Base-by-base conservation (phyloP, 2,113 vertebrate genomes). In the Acrocephalus arundinaceus region DNA sequence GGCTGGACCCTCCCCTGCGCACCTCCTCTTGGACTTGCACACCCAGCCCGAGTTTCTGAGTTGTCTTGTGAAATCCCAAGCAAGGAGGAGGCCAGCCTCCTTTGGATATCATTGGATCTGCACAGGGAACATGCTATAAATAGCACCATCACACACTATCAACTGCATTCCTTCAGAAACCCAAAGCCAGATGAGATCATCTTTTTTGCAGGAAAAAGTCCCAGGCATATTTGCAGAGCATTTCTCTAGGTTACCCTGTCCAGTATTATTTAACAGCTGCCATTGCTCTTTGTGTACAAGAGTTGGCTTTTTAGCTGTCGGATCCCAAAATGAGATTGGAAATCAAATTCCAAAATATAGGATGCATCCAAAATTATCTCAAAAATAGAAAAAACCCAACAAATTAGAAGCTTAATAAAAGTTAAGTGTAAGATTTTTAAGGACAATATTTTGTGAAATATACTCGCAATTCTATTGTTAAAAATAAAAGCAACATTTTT, bases 101-200 rank as follows among this genome's bases (percentile, higher is more conserved):
- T 85, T 52, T 62, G 92, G 70, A 33, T 93, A 72, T 70, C 52
- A 3, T 19, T 46, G 86, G 59, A 79, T 80, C 87, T 84, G 59
- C 82, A 33, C 4, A 8, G 74, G 83, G 76, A 95, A 52, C 41
- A 21, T 1, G 10, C 70, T 91, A 81, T 61, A 95, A 94, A 95
- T 89, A 92, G 39, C 16, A 78, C 23, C 68, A 74, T 46, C 89
- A 73, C 75, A 82, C 67, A 10, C 71, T 87, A 95, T 91, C 87
- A 85, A 10, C 73, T 92, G 63, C 94, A 59, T 92, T 95, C 77
- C 85, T 68, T 35, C 62, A 89, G 88, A 88, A 96, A 87, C 43
- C 49, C 57, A 24, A 86, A 92, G 81, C 71, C 78, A 91, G 10
- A 31, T 90, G 91, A 95, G 70, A 76, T 92, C 61, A 91, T 80